These are phyloP conservation scores for Phocoena sinus DNA, from an alignment of 2,113 vertebrate genomes.

Conservation along the genomic window DNA sequence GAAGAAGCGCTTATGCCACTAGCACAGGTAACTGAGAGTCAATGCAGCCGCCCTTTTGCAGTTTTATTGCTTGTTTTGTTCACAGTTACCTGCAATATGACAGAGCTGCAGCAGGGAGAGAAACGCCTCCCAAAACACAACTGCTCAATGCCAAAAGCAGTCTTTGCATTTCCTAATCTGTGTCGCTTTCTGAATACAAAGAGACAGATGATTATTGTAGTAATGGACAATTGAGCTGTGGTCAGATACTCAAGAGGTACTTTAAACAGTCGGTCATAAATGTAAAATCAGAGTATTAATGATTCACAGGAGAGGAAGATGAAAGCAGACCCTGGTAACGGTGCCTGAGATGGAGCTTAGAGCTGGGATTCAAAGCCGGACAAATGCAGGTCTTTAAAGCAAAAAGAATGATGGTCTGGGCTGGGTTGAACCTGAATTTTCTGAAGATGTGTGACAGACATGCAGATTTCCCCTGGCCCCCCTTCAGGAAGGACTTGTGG, in stretches of 20 bases:
- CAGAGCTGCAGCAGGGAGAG: background rate
- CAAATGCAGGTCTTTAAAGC: background rate
- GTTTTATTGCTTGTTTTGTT: slow-evolving; percentile 56
- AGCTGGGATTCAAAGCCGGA: background rate
- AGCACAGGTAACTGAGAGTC: background rate
- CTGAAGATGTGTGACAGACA: background rate
- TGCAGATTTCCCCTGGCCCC: background rate
- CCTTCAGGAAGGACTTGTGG: background rate
- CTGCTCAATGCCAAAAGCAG: slow-evolving; percentile 44
- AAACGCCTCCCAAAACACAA: slow-evolving; percentile 23
- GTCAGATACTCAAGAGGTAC: slow-evolving; percentile 60
- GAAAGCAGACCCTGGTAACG: background rate
- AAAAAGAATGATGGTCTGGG: background rate
- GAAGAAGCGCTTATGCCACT: background rate
- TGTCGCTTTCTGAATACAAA: slow-evolving; percentile 65
- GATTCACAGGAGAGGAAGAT: slow-evolving; percentile 22
- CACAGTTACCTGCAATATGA: slow-evolving; percentile 51
- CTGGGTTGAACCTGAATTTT: background rate
- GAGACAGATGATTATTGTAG: slow-evolving; percentile 50
- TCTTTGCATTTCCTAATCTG: slow-evolving; percentile 42
- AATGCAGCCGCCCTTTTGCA: background rate
- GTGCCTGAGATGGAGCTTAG: background rate
- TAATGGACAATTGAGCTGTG: slow-evolving; percentile 69
- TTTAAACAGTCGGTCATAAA: slow-evolving; percentile 71
- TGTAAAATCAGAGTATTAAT: slow-evolving; percentile 56